phyloP scores from a whole-genome alignment of 2,113 vertebrate genomes.

The Corythornis cristatus region DNA sequence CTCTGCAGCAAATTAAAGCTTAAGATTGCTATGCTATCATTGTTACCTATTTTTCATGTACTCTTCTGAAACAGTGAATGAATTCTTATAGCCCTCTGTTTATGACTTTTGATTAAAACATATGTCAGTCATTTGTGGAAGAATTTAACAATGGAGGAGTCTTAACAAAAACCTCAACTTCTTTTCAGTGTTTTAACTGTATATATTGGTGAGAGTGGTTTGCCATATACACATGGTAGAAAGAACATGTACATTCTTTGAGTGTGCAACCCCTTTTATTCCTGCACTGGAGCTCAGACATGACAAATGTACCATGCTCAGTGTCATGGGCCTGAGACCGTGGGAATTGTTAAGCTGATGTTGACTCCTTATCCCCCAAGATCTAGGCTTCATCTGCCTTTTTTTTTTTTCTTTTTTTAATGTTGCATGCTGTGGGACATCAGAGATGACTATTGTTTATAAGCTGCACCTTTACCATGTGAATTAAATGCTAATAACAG shows the following conservation, averaged over 20 bases:
- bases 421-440: neutral
- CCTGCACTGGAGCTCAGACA: neutral
- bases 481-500: neutral
- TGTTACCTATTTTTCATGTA: neutral
- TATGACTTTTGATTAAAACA: neutral
- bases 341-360: neutral
- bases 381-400: accelerated
- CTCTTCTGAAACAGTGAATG: neutral
- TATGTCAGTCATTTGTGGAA: neutral
- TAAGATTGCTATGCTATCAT: neutral
- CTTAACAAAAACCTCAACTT: neutral
- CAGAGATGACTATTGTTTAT: neutral
- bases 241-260: neutral
- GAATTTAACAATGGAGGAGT: neutral
- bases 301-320: accelerated
- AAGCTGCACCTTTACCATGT: neutral
- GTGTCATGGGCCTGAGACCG: accelerated
- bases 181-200: neutral
- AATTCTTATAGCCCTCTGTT: neutral
- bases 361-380: neutral
- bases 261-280: neutral
- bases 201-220: neutral
- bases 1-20: neutral
- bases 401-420: neutral
- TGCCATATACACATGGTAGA: neutral